Conservation (phyloP, 1,140 invertebrate genomes). For the Dolichoris vasculosae region DNA sequence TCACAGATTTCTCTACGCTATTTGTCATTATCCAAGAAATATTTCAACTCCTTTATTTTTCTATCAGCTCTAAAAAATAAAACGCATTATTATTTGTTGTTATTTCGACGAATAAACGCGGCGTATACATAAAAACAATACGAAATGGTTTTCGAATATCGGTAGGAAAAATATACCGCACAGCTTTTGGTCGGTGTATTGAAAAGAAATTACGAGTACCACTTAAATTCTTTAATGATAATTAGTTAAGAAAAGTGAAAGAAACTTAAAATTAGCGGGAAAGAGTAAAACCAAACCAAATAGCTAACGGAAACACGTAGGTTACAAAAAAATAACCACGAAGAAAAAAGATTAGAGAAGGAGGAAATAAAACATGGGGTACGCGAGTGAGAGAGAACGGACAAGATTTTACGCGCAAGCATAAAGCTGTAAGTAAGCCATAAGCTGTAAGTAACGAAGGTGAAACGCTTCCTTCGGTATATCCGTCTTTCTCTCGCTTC, state of each 20-base stretch:
- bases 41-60: too few species aligned
- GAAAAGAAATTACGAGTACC: slow-evolving; percentile 24
- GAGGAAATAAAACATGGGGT: background rate
- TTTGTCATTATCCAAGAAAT: too few species aligned
- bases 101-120: too few species aligned
- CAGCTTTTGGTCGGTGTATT: background rate
- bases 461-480: background rate
- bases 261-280: slow-evolving; percentile 40
- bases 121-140: too few species aligned
- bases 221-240: slow-evolving; percentile 43
- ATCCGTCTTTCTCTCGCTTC: background rate
- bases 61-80: too few species aligned
- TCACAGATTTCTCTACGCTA: too few species aligned
- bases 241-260: slow-evolving; percentile 34
- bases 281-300: background rate
- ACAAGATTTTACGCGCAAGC: slow-evolving; percentile 33
- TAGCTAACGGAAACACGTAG: background rate
- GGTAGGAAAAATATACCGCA: background rate
- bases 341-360: background rate
- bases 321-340: background rate
- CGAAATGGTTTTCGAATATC: too few species aligned
- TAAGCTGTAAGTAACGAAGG: slow-evolving; percentile 43
- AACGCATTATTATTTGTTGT: too few species aligned
- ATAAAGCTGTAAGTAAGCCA: slow-evolving; percentile 45
- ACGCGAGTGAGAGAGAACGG: background rate